Evolutionary conservation across 2,888 invertebrate species (phyloP).

Genomic region (Hirtodrosophila trivittata): DNA sequence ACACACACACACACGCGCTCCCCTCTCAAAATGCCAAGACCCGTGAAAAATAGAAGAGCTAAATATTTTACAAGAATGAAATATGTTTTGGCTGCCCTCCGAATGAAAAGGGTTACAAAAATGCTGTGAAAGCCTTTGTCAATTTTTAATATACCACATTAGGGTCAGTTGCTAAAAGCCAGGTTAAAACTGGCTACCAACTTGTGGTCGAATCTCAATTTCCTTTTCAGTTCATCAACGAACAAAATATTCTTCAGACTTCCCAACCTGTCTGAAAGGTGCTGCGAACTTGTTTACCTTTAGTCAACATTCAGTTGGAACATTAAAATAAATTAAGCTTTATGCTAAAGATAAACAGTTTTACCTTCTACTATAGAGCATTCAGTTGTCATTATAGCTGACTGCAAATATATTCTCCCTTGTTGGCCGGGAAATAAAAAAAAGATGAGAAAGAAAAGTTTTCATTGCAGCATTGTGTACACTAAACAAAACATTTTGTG

Average conservation of each 20-base stretch:
- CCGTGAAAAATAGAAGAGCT: slow-evolving; percentile 17
- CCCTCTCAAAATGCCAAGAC: slow-evolving; percentile 17
- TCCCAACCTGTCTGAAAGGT: too few relatives aligned
- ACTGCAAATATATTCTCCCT: neutral
- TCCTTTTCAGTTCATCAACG: too few relatives aligned
- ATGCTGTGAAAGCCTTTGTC: slow-evolving; percentile 7
- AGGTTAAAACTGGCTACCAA: too few relatives aligned
- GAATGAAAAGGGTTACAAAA: slow-evolving; percentile 6
- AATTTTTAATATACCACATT: slow-evolving; percentile 3
- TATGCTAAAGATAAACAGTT: too few relatives aligned
- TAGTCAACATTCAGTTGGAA: too few relatives aligned
- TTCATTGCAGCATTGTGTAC: slow-evolving; percentile 25
- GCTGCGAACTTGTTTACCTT: too few relatives aligned
- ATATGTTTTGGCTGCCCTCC: slow-evolving; percentile 6
- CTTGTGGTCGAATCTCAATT: too few relatives aligned
- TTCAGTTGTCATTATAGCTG: neutral
- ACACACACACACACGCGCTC: slow-evolving; percentile 1
- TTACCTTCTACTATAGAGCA: too few relatives aligned
- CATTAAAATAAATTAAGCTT: too few relatives aligned
- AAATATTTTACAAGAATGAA: neutral
- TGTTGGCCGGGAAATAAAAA: slow-evolving; percentile 9
- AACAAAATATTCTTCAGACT: too few relatives aligned
- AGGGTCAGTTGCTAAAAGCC: neutral
- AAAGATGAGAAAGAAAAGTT: slow-evolving; percentile 3
- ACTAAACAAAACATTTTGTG: slow-evolving; percentile 48